phyloP scores from a whole-genome alignment of 1,140 invertebrate species.

The Telenomus remus region DNA sequence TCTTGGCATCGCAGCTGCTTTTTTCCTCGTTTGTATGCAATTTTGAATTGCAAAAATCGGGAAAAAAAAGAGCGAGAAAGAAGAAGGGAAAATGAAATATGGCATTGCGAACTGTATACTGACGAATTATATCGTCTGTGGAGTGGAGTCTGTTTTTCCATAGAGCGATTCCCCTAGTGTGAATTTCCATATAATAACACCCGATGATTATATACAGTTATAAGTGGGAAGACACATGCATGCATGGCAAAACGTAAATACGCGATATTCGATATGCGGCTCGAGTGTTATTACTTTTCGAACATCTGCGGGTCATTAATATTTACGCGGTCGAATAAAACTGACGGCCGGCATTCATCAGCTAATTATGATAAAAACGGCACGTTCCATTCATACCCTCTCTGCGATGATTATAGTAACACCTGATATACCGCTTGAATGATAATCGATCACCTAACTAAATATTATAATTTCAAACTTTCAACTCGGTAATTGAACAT shows the following conservation, averaged over 20 bases:
- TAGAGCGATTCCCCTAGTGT: conserved; percentile 26
- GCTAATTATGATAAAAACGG: neutral
- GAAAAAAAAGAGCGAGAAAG: neutral
- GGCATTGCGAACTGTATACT: conserved; percentile 5
- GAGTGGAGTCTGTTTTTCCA: conserved; percentile 20
- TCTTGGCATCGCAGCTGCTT: too few relatives aligned
- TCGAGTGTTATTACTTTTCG: conserved; percentile 41
- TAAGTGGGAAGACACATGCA: conserved; percentile 35
- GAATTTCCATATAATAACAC: conserved; percentile 49
- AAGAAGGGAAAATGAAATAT: neutral
- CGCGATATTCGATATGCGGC: conserved; percentile 30
- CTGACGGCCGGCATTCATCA: neutral
- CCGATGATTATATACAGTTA: conserved; percentile 39
- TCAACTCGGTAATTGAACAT: too few relatives aligned
- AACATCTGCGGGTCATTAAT: conserved; percentile 46
- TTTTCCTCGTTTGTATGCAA: too few relatives aligned
- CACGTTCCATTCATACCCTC: too few relatives aligned
- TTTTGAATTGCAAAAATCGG: too few relatives aligned
- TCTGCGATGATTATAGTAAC: too few relatives aligned
- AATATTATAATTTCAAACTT: too few relatives aligned
- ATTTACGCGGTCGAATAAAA: conserved; percentile 30
- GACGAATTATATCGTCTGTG: conserved; percentile 18
- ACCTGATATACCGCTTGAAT: too few relatives aligned
- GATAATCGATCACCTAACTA: too few relatives aligned
- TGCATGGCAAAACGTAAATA: conserved; percentile 32